A percentile compares a stretch with the other conserved stretches of the same genome.
Conservation (phyloP, 2,888 invertebrate genomes). For the Cephus runcator region DNA sequence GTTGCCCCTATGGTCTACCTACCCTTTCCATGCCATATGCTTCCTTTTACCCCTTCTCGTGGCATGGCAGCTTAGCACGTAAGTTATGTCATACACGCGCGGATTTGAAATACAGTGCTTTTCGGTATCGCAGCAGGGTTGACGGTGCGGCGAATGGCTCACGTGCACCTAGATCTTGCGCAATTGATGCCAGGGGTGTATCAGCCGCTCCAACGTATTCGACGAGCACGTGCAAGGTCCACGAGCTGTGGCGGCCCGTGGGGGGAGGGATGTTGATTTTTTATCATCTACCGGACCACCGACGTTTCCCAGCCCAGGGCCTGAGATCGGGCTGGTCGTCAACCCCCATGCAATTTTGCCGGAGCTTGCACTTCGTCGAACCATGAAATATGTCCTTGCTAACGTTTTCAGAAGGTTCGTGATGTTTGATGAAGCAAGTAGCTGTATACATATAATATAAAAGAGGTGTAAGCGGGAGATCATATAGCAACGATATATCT, state of each 20-base stretch:
- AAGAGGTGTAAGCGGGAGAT: background rate
- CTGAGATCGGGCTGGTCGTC: conserved; percentile 26
- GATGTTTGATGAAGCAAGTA: background rate
- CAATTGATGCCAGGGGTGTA: conserved; percentile 19
- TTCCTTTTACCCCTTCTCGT: background rate
- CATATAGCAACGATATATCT: conserved; percentile 1
- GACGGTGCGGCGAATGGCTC: background rate
- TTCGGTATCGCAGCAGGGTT: background rate
- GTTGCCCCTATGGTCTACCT: no score
- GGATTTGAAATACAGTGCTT: background rate
- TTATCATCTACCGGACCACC: background rate
- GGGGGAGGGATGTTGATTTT: background rate
- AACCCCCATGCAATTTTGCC: conserved; percentile 7
- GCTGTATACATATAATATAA: background rate
- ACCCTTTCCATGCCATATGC: background rate
- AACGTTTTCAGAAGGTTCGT: background rate
- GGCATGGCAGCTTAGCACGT: background rate
- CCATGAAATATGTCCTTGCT: conserved; percentile 32
- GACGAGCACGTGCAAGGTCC: background rate
- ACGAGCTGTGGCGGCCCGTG: background rate
- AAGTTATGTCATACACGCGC: background rate
- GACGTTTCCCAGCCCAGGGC: conserved; percentile 20
- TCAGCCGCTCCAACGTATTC: background rate
- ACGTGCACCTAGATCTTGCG: background rate
- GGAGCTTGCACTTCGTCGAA: conserved; percentile 23